Evolutionary conservation across 2,888 invertebrate genomes (phyloP), one percentile per base, ranked within the genome.

Genomic region (Scaptomyza reducta): DNA sequence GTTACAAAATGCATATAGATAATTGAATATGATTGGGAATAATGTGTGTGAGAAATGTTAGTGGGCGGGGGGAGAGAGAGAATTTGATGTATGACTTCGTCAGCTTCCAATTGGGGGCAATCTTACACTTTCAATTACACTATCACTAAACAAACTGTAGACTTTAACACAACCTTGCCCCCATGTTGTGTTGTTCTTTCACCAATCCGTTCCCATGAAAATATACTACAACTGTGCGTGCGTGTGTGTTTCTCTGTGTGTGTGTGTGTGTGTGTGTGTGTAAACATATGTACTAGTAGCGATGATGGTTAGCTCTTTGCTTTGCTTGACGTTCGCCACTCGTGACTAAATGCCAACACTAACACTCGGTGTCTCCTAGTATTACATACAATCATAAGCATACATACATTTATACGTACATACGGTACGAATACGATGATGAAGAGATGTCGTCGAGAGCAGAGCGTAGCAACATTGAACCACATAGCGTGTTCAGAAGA

Each of bases 391-490:
- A n/a, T n/a, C 9, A 18, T 11, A 42, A 13, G n/a, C 13, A 31
- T 31, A 33, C 35, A 35, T 38, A 46, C 53, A 33, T 46, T 14
- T 14, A 10, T 14, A 29, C 7, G 3, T 13, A 13, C 5, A 27
- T 6, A 10, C 9, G 0, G n/a, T 6, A 18, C 10, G 2, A 5
- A 18, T 29, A 27, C 11, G 6, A n/a, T 9, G 5, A 13, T 46
- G 47, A 29, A 16, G 47, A 33, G 41, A 13, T 42, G 42, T 42
- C 42, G 22, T 33, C 14, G 35, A 41, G 31, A 31, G 38, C 38
- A 56, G 3, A 40, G 29, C 18, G 29, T 45, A 66, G 41, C 49
- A 69, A 45, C 71, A 71, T 57, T 71, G 55, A 53, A 60, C 46
- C 54, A 54, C 53, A 58, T 68, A 55, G 25, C 55, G 16, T 18